Evolutionary conservation across 2,113 vertebrate genomes (phyloP).

Genomic region (Oreochromis tanganicae): DNA sequence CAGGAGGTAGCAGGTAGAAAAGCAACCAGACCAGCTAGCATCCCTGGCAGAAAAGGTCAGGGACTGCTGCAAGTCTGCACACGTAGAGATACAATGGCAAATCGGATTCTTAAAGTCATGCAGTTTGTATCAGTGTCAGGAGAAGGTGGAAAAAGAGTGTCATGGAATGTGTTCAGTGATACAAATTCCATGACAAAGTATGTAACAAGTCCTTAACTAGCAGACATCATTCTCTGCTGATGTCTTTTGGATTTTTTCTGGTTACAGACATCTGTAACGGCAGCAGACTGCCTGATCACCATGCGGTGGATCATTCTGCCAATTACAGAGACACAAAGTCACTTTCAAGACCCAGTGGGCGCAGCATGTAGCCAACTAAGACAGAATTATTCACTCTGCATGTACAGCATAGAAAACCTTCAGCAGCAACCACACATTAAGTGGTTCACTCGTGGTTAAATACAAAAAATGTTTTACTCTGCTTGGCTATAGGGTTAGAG

Average conservation of each 20-base stretch:
- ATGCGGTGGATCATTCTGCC: constrained; percentile 18
- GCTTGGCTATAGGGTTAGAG: neutral
- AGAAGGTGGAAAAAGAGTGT: neutral
- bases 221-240: neutral
- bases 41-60: neutral
- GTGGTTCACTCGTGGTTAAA: neutral
- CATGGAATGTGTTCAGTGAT: neutral
- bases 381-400: constrained; percentile 23
- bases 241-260: neutral
- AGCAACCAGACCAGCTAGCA: neutral
- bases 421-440: neutral
- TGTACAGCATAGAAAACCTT: constrained; percentile 15
- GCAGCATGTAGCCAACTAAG: constrained; percentile 9
- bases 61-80: neutral
- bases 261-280: neutral
- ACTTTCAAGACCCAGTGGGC: constrained; percentile 43
- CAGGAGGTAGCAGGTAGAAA: neutral
- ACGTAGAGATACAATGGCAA: neutral
- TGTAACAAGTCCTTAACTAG: neutral
- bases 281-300: constrained; percentile 15
- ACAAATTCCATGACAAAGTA: neutral
- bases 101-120: neutral
- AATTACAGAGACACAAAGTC: constrained; percentile 46
- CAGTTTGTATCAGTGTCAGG: neutral
- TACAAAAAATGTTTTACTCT: neutral